Percentiles rank a stretch among this genome's conserved stretches.
These are phyloP conservation scores for Athene cunicularia DNA, from an alignment of 2,113 vertebrate genomes.

Conservation along the genomic window DNA sequence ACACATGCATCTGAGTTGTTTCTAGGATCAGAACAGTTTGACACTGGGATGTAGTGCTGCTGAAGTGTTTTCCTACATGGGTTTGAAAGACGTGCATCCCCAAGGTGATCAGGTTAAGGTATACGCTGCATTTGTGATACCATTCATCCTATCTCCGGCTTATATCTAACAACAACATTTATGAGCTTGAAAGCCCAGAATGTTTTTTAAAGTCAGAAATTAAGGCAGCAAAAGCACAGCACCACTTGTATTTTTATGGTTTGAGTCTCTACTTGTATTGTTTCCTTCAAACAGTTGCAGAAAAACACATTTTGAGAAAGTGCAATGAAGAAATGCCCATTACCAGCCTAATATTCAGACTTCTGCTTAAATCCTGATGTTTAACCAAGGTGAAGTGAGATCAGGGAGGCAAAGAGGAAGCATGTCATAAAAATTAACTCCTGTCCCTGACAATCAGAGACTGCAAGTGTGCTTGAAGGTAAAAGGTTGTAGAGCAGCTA, in stretches of 20 bases:
- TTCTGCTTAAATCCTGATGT: background rate
- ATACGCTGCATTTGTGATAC: background rate
- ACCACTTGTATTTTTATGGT: background rate
- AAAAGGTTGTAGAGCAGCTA: background rate
- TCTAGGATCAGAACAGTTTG: background rate
- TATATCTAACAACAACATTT: background rate
- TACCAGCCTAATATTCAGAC: background rate
- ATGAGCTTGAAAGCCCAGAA: background rate
- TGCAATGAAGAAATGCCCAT: background rate
- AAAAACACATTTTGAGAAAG: background rate
- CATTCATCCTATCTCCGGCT: background rate
- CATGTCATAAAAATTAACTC: background rate
- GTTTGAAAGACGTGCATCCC: rapidly evolving
- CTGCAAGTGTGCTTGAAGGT: background rate
- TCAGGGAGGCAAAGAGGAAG: background rate
- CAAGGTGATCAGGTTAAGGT: background rate
- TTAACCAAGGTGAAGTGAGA: background rate
- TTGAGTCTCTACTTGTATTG: background rate
- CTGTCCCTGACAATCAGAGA: background rate
- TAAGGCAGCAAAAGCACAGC: background rate
- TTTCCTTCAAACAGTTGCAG: background rate
- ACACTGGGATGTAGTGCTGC: background rate
- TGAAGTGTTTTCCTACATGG: background rate
- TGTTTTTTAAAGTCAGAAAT: background rate
- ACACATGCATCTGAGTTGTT: background rate